Percentiles rank a stretch among this genome's conserved stretches.
Conservation (phyloP, 1,140 invertebrate species). For the Hyles vespertilio region DNA sequence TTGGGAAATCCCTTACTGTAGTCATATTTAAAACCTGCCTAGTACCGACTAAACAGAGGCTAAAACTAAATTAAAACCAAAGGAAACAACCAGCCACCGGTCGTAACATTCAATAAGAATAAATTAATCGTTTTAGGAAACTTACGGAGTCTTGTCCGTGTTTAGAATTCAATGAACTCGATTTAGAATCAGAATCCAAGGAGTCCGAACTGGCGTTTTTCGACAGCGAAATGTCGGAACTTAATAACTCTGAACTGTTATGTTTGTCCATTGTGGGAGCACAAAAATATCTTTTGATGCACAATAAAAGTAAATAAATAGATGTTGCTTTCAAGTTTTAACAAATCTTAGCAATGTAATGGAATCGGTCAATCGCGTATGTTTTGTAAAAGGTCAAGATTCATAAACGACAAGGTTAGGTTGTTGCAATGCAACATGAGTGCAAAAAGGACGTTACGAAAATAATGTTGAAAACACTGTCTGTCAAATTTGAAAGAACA, state of each 20-base stretch:
- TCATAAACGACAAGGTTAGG: too few relatives aligned
- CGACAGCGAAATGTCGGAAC: constrained; percentile 67
- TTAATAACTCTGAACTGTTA: constrained; percentile 70
- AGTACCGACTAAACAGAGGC: background rate
- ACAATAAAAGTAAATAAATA: too few relatives aligned
- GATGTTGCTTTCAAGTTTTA: too few relatives aligned
- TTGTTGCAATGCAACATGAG: too few relatives aligned
- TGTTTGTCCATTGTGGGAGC: constrained; percentile 63
- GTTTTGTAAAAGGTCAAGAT: too few relatives aligned
- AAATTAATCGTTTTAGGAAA: constrained; percentile 76
- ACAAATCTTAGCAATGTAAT: too few relatives aligned
- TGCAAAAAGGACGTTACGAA: too few relatives aligned
- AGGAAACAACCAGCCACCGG: constrained; percentile 46
- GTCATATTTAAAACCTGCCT: constrained; percentile 17
- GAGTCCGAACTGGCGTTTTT: constrained; percentile 86
- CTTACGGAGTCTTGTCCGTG: constrained; percentile 85
- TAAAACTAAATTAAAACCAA: constrained; percentile 30
- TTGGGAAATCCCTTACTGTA: too few relatives aligned
- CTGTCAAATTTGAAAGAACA: too few relatives aligned
- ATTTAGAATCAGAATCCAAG: constrained; percentile 86
- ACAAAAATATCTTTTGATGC: background rate
- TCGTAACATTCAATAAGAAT: constrained; percentile 60
- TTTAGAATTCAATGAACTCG: constrained; percentile 89
- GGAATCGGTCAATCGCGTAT: too few relatives aligned
- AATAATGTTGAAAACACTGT: too few relatives aligned